Evolutionary conservation across 1,140 invertebrate species (phyloP), one percentile per base, ranked within the genome.

Genomic region (Medauroidea extradentata): DNA sequence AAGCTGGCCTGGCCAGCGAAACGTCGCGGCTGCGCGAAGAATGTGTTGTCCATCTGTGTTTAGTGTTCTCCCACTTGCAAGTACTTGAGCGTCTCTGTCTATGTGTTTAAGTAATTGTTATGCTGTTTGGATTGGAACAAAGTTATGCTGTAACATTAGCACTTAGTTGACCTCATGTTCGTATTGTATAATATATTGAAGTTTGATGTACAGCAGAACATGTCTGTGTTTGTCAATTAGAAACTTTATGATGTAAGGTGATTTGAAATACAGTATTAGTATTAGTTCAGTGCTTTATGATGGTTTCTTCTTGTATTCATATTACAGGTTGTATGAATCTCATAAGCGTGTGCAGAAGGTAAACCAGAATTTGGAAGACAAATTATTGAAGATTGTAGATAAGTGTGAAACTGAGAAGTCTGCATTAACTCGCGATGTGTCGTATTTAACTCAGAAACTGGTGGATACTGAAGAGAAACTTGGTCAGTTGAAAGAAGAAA

Each of bases 301-400:
- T 4, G 16, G 42, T 43, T 5, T 1, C 14, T 55, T 49, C 18
- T 57, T 48, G 19, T 55, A 63, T 65, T 66, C n/a, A n/a, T 65
- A 65, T 77, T 79, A 69, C 69, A 84, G 94, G 65, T 82, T 98
- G 51, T 87, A 91, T 74, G 94, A 97, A 72, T 93, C 93, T 57
- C 93, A 97, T 69, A 93, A 94, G 71, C 86, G 93, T 67, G 85
- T 98, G 38, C 94, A 97, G 73, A 94, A 91, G 77, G 87, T 97
- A 24, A 98, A 98, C 76, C 93, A 97, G 79, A 90, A 88, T 67
- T 80, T 98, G 63, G 94, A 98, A 78, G 94, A 98, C 72, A 97
- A 97, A 73, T 76, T 98, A 49, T 78, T 98, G 48, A 91, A 89
- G 76, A 85, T 97, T 70, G 94, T 96, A 16, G 93, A 96, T 75